Conservation (phyloP, 2,797 vertebrate species). For the Austrolebias charrua region DNA sequence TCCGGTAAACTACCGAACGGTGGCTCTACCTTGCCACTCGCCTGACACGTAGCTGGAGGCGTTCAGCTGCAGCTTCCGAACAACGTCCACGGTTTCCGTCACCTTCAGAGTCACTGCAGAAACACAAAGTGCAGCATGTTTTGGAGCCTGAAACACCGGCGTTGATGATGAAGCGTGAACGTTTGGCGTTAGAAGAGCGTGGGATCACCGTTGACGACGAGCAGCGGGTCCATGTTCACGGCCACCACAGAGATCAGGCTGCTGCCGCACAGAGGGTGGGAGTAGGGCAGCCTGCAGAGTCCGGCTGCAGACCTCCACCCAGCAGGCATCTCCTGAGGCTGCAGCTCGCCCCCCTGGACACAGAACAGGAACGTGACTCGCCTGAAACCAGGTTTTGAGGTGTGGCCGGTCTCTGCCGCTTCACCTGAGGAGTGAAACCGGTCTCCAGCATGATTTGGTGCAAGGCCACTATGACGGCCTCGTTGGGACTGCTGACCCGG, state of each 20-base stretch:
- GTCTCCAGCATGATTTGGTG: slow-evolving; percentile 93
- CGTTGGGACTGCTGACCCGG: slow-evolving; percentile 69
- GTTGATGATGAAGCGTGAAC: too few species aligned
- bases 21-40: slow-evolving; percentile 79
- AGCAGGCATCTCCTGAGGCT: slow-evolving; percentile 82
- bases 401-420: not conserved
- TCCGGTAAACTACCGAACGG: not conserved
- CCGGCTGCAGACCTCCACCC: slow-evolving; percentile 83
- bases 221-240: slow-evolving; percentile 83
- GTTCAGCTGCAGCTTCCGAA: slow-evolving; percentile 83
- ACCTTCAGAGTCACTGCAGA: slow-evolving; percentile 85
- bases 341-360: slow-evolving; percentile 78
- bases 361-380: not conserved
- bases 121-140: not conserved
- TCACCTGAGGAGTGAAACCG: slow-evolving; percentile 88
- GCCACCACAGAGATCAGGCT: slow-evolving; percentile 81
- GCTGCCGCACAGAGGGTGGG: slow-evolving; percentile 85
- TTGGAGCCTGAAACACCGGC: too few species aligned
- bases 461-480: slow-evolving; percentile 84
- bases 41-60: slow-evolving; percentile 79
- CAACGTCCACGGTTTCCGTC: slow-evolving; percentile 72
- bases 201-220: slow-evolving; percentile 86
- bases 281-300: slow-evolving; percentile 87
- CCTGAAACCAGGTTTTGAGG: not conserved
- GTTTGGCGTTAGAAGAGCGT: too few species aligned